phyloP scores from a whole-genome alignment of 1,140 invertebrate genomes.

The Scaptomyza hsui region DNA sequence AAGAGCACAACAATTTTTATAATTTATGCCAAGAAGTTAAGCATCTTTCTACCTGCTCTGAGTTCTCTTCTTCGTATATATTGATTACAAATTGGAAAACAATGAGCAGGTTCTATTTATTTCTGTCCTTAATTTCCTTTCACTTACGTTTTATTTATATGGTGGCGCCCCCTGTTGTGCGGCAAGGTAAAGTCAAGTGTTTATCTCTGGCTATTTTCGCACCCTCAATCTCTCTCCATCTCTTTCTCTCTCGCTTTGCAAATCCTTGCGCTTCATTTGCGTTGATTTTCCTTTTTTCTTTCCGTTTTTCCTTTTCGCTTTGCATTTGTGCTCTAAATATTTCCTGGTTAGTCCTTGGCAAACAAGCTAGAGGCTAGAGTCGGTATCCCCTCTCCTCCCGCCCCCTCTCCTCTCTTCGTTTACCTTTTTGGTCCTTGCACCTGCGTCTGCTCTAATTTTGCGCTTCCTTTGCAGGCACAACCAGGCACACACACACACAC shows the following conservation, averaged over 20 bases:
- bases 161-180: constrained; percentile 9
- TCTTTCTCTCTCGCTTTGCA: neutral
- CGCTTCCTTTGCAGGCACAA: constrained; percentile 49
- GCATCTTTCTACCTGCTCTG: constrained; percentile 6
- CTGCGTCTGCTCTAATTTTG: constrained; percentile 66
- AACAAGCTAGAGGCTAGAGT: constrained; percentile 42
- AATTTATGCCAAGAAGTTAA: constrained; percentile 37
- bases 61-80: constrained; percentile 13
- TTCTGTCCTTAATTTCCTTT: neutral
- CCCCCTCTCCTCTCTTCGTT: neutral
- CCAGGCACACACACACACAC: neutral
- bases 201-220: constrained; percentile 39
- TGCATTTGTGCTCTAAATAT: constrained; percentile 62
- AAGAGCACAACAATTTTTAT: constrained; percentile 31
- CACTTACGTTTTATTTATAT: neutral
- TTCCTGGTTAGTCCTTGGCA: constrained; percentile 65
- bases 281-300: constrained; percentile 48
- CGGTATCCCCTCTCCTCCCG: constrained; percentile 1
- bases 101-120: constrained; percentile 37
- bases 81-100: constrained; percentile 75
- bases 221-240: neutral
- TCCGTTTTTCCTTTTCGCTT: constrained; percentile 15
- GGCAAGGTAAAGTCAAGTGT: constrained; percentile 49
- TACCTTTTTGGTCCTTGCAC: constrained; percentile 7
- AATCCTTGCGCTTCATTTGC: constrained; percentile 70